Evolutionary conservation across 2,113 vertebrate species (phyloP).

Genomic region (Cephalophus harveyi): DNA sequence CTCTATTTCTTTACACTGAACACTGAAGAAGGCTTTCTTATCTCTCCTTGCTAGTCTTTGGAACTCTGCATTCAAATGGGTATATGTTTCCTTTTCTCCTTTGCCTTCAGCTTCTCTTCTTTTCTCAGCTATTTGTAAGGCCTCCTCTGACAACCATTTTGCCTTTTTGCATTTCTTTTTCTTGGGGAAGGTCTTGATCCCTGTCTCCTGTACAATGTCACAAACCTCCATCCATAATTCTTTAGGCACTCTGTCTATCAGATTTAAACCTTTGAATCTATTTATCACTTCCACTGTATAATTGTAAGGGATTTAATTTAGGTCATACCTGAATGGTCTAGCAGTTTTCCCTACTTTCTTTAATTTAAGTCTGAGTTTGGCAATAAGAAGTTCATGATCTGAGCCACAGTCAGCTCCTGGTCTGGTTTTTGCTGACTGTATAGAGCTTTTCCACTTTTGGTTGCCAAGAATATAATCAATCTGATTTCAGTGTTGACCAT

Average conservation of each 20-base stretch:
- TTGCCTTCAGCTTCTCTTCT: background rate
- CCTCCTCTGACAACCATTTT: background rate
- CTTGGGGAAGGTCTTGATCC: background rate
- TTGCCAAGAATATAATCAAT: background rate
- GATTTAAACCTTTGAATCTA: background rate
- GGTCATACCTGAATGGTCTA: background rate
- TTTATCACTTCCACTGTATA: background rate
- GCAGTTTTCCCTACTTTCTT: background rate
- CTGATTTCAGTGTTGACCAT: background rate
- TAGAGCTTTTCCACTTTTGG: background rate
- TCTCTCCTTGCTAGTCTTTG: background rate
- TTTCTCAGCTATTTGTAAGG: background rate
- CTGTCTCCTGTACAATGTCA: background rate
- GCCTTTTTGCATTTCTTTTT: background rate
- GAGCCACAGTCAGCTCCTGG: background rate
- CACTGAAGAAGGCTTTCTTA: background rate
- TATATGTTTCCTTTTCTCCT: background rate
- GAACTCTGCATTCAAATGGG: background rate
- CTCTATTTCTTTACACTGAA: background rate
- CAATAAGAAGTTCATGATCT: background rate
- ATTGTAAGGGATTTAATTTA: background rate
- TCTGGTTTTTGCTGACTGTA: background rate
- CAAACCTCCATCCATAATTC: background rate
- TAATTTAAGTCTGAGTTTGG: background rate
- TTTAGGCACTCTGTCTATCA: background rate